Percentiles rank a stretch among this genome's conserved stretches.
These are phyloP conservation scores for Mythimna albipuncta DNA, from an alignment of 2,888 invertebrate genomes.

Conservation along the genomic window DNA sequence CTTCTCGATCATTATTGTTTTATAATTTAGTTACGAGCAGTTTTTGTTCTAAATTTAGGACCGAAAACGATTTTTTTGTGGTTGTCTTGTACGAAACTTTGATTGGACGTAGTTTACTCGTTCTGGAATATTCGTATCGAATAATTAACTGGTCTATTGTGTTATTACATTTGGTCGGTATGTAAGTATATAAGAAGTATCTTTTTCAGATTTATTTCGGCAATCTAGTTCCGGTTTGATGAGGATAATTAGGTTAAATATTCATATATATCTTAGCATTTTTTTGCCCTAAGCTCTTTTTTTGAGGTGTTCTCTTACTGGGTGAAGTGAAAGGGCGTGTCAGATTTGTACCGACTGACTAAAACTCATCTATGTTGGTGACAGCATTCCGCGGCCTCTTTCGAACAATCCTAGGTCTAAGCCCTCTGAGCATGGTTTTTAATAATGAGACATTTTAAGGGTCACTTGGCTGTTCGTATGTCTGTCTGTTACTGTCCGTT, in stretches of 20 bases:
- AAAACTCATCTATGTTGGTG: too few species aligned
- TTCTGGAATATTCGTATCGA: conserved; percentile 21
- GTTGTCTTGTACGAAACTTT: conserved; percentile 8
- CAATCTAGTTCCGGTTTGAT: background rate
- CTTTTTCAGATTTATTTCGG: background rate
- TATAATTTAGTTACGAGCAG: conserved; percentile 22
- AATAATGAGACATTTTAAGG: background rate
- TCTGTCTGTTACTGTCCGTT: too few species aligned
- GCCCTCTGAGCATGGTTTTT: background rate
- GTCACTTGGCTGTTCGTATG: too few species aligned
- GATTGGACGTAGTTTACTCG: background rate
- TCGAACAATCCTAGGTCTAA: too few species aligned
- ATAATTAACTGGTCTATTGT: background rate
- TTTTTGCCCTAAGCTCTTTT: background rate
- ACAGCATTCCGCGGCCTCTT: too few species aligned
- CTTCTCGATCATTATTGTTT: conserved; percentile 46
- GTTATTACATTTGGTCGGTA: background rate
- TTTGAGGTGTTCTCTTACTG: too few species aligned
- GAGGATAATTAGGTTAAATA: background rate
- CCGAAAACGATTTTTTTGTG: conserved; percentile 14
- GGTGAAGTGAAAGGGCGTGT: too few species aligned
- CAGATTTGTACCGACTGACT: too few species aligned
- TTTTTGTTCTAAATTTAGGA: conserved; percentile 29
- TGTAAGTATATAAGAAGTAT: background rate
- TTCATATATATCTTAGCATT: background rate